phyloP scores from a whole-genome alignment of 1,140 invertebrate genomes.

The Drosophila subobscura region DNA sequence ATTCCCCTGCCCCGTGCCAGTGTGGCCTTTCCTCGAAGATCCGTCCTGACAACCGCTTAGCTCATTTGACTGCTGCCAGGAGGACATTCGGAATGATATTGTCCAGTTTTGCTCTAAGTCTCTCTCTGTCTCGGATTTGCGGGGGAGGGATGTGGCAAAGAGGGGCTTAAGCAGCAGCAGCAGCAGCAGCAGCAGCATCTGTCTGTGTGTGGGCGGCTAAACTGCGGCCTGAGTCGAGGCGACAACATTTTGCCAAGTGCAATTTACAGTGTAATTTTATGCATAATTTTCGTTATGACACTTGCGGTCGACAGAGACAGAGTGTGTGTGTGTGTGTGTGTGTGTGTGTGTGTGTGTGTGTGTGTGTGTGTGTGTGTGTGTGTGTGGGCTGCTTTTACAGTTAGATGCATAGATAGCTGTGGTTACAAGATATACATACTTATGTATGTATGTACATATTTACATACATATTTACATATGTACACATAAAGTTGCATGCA shows the following conservation, averaged over 20 bases:
- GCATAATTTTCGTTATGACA: constrained; percentile 77
- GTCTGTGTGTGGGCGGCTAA: not conserved
- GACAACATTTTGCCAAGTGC: constrained; percentile 58
- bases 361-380: no score
- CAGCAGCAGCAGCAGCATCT: no score
- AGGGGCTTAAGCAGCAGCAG: no score
- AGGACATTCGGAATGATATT: constrained; percentile 3
- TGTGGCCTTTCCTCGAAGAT: constrained; percentile 9
- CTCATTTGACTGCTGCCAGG: constrained; percentile 43
- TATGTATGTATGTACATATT: not conserved
- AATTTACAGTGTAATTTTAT: constrained; percentile 76
- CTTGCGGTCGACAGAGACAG: constrained; percentile 47
- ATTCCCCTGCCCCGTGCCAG: constrained; percentile 1
- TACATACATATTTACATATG: not conserved
- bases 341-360: not conserved
- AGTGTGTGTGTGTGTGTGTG: not conserved
- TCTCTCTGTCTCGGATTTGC: constrained; percentile 10
- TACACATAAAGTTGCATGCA: constrained; percentile 1
- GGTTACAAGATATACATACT: constrained; percentile 35
- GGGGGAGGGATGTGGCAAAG: no score
- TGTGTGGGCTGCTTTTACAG: constrained; percentile 13
- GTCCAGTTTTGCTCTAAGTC: constrained; percentile 28
- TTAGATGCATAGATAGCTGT: constrained; percentile 48
- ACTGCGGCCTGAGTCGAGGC: constrained; percentile 4
- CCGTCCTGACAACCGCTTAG: constrained; percentile 37